Evolutionary conservation across 2,113 vertebrate genomes (phyloP).

Genomic region (Labeo catla): DNA sequence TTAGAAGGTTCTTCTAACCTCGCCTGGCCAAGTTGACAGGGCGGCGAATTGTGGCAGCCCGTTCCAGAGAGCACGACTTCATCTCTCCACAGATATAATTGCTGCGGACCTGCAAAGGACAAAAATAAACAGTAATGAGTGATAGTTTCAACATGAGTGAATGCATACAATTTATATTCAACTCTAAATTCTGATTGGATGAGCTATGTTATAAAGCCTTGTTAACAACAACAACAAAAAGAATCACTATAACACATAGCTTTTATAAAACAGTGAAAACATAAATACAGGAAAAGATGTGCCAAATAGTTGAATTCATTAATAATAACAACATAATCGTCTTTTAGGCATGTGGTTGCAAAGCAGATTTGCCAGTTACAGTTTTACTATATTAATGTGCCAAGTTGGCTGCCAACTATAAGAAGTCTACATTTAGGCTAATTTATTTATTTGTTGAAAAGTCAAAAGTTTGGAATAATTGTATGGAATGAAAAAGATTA

Average conservation of each 20-base stretch:
- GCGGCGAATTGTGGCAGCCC: slow-evolving; percentile 83
- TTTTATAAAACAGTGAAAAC: no score
- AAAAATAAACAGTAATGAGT: not conserved
- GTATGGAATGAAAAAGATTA: not conserved
- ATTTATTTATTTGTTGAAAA: not conserved
- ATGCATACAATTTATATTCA: not conserved
- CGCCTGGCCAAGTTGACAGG: slow-evolving; percentile 85
- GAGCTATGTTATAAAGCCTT: not conserved
- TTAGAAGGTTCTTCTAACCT: slow-evolving; percentile 69
- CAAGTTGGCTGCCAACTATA: not conserved
- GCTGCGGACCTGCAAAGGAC: slow-evolving; percentile 84
- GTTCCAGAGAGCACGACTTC: slow-evolving; percentile 81
- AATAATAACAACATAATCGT: not conserved
- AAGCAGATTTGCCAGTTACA: not conserved
- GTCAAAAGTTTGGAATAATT: not conserved
- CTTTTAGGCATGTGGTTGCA: not conserved
- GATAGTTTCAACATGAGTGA: not conserved
- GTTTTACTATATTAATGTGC: not conserved
- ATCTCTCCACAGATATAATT: slow-evolving; percentile 87
- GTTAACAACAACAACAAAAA: not conserved
- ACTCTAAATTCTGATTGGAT: not conserved
- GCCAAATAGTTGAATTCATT: no score
- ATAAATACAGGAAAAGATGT: no score
- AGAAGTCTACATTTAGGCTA: not conserved
- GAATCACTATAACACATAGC: no score